Evolutionary conservation across 2,113 vertebrate species (phyloP), one percentile per base, ranked within the genome.

Genomic region (Sturnus vulgaris): DNA sequence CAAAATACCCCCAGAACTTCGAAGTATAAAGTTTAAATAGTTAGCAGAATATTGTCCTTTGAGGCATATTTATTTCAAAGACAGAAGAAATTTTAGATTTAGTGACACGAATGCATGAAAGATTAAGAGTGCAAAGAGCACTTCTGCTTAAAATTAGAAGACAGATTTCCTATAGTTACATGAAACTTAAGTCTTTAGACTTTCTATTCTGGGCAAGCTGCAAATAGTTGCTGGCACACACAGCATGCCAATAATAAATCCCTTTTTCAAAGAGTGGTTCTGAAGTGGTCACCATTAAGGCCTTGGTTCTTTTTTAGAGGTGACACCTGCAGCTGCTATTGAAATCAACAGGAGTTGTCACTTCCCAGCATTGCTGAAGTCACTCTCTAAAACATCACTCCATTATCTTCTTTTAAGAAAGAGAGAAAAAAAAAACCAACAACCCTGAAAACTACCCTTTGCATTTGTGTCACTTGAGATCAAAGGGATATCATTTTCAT

Each of bases 101-200:
- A 76, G 92, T 97, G 97, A 97, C 97, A 98, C 57, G 49, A 82
- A 42, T 8, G 9, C 50, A 77, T 52, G 60, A 68, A 90, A 94
- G 37, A 90, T 72, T 73, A 90, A 66, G 52, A 80, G 75, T 11
- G 49, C 85, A 90, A 94, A 87, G 35, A 91, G 71, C 16, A 83
- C 57, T 95, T 90, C 90, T 93, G 80, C 93, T 96, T 96, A 96
- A 86, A 93, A 71, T 93, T 88, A 94, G 88, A 92, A 86, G 76
- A 86, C 8, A 64, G 66, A 91, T 96, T 97, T 95, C 82, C 92
- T 96, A 81, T 86, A 94, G 85, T 92, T 97, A 95, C 52, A 94
- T 96, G 90, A 96, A 97, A 96, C 92, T 90, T 92, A 96, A 96
- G 91, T 95, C 95, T 97, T 96, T 95, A 95, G 90, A 79, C 90